phyloP scores from a whole-genome alignment of 2,888 invertebrate species.

The Acanthococcus lagerstroemiae region DNA sequence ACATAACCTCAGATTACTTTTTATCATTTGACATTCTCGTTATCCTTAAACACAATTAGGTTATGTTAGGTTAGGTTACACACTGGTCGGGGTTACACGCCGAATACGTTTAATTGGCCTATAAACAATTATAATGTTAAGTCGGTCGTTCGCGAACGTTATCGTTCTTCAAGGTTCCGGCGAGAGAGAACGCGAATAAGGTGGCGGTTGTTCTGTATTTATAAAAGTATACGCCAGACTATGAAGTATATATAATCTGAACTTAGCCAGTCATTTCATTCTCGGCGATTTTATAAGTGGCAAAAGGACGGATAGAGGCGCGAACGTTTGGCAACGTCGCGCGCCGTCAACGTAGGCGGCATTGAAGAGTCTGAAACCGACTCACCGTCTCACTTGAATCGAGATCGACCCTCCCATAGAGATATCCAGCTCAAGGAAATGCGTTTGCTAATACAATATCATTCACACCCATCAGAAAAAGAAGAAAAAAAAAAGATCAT shows the following conservation, averaged over 20 bases:
- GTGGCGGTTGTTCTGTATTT: neutral
- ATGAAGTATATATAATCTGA: too few relatives aligned
- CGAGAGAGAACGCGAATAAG: neutral
- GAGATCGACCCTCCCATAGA: slow-evolving; percentile 1
- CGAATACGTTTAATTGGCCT: slow-evolving; percentile 25
- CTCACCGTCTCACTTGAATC: slow-evolving; percentile 2
- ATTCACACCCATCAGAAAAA: neutral
- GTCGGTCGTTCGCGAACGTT: slow-evolving; percentile 28
- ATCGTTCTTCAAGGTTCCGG: slow-evolving; percentile 23
- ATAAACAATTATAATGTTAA: slow-evolving; percentile 26
- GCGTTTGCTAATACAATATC: slow-evolving; percentile 1
- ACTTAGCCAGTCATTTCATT: neutral
- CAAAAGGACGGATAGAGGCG: neutral
- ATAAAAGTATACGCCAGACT: too few relatives aligned
- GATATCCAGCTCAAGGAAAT: slow-evolving; percentile 6
- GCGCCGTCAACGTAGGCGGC: slow-evolving; percentile 10
- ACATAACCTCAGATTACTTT: neutral
- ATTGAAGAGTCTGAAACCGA: slow-evolving; percentile 7
- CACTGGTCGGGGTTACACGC: slow-evolving; percentile 27
- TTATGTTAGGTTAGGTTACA: slow-evolving; percentile 27
- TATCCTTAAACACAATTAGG: slow-evolving; percentile 30
- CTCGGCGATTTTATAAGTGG: neutral
- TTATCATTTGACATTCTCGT: slow-evolving; percentile 27
- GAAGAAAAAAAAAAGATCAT: neutral
- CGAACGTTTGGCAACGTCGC: slow-evolving; percentile 7